phyloP scores from a whole-genome alignment of 2,888 invertebrate species.

The Lasioglossum marginatum region DNA sequence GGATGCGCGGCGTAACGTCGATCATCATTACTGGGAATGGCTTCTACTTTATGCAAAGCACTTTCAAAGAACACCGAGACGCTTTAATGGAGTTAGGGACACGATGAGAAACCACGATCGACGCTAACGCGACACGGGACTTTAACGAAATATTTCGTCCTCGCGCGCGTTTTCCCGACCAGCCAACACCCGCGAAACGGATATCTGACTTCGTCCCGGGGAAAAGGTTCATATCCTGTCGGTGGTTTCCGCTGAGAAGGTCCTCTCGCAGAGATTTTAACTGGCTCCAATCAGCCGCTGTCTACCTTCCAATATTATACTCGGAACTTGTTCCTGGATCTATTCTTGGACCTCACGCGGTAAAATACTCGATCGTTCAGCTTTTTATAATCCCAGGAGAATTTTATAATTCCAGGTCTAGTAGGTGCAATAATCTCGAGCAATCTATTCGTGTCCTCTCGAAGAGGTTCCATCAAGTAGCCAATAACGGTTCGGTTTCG shows the following conservation, averaged over 20 bases:
- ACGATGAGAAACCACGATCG: slow-evolving; percentile 53
- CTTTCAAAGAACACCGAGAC: slow-evolving; percentile 61
- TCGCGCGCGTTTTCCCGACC: not conserved
- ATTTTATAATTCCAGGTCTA: not conserved
- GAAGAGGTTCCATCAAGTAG: not conserved
- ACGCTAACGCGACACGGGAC: slow-evolving; percentile 54
- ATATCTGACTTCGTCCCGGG: not conserved
- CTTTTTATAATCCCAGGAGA: too few relatives aligned
- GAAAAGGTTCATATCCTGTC: not conserved
- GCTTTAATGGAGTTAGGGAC: slow-evolving; percentile 59
- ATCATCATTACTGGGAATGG: slow-evolving; percentile 60
- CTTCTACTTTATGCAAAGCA: slow-evolving; percentile 64
- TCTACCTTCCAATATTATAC: not conserved
- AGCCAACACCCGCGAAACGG: not conserved
- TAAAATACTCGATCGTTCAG: not conserved
- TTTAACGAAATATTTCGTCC: slow-evolving; percentile 47
- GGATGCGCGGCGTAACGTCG: slow-evolving; percentile 53
- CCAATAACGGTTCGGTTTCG: not conserved
- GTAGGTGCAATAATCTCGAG: too few relatives aligned
- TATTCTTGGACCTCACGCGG: not conserved
- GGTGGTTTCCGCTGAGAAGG: not conserved
- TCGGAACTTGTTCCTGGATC: not conserved
- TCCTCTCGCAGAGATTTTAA: not conserved
- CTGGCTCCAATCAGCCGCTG: not conserved
- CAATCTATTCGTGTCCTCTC: not conserved